Evolutionary conservation across 2,797 vertebrate species (phyloP).

Genomic region (Dendrocincla tyrannina): DNA sequence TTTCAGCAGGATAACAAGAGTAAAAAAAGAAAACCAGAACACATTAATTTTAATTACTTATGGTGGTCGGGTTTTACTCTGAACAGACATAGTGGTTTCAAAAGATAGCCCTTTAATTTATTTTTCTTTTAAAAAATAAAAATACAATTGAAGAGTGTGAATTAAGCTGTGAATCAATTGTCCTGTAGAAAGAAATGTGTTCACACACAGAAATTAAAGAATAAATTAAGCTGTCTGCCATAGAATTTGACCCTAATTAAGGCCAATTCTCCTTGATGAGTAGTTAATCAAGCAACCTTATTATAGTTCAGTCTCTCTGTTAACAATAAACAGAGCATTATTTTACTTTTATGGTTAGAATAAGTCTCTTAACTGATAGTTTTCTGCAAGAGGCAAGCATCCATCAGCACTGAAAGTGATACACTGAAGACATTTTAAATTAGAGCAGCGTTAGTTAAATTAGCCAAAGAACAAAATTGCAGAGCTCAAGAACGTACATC

Average conservation of each 20-base stretch:
- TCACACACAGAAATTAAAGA: background rate
- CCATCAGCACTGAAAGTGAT: background rate
- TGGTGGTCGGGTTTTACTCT: background rate
- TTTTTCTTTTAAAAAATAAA: background rate
- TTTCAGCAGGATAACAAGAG: background rate
- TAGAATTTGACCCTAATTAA: slow-evolving; percentile 75
- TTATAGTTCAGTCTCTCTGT: background rate
- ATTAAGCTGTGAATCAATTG: background rate
- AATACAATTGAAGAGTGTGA: background rate
- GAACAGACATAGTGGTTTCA: background rate
- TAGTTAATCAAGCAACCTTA: slow-evolving; percentile 80
- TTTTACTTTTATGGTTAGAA: slow-evolving; percentile 63
- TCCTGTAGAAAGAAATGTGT: background rate
- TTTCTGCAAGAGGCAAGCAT: slow-evolving; percentile 10
- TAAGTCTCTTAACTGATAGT: slow-evolving; percentile 63
- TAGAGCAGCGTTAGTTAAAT: background rate
- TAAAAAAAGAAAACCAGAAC: background rate
- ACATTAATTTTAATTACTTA: background rate
- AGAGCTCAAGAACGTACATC: background rate
- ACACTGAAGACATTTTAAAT: background rate
- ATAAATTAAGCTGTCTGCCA: slow-evolving; percentile 19
- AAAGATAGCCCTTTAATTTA: background rate
- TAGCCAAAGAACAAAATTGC: background rate
- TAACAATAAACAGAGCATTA: slow-evolving; percentile 16
- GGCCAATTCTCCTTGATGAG: slow-evolving; percentile 81